These are phyloP conservation scores for Drosophila sechellia DNA, from an alignment of 1,140 invertebrate species.

Conservation along the genomic window DNA sequence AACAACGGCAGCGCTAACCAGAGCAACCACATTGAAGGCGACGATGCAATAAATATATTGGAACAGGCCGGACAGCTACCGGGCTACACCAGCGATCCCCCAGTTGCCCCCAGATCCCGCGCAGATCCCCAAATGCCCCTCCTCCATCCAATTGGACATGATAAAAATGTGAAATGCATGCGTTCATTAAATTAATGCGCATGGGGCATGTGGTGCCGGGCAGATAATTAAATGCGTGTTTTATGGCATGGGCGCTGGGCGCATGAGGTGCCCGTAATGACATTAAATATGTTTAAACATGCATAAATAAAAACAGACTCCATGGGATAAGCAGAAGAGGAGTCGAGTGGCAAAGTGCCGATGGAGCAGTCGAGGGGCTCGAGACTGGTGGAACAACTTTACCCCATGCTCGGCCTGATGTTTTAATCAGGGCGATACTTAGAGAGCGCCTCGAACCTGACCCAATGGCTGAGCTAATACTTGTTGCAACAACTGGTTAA, in stretches of 20 bases:
- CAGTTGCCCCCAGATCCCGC: neutral
- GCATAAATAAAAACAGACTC: constrained; percentile 70
- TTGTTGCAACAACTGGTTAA: constrained; percentile 79
- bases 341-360: neutral
- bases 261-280: constrained; percentile 68
- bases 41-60: constrained; percentile 79
- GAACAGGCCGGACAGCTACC: constrained; percentile 62
- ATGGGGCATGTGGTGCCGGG: constrained; percentile 47
- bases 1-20: constrained; percentile 2
- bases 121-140: neutral
- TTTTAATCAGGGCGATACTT: constrained; percentile 74
- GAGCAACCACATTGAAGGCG: constrained; percentile 27
- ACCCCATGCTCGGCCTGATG: constrained; percentile 53
- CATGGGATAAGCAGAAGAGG: neutral
- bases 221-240: constrained; percentile 81
- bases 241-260: constrained; percentile 58
- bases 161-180: constrained; percentile 75
- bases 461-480: constrained; percentile 51
- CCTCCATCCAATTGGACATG: constrained; percentile 42
- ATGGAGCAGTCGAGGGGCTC: neutral
- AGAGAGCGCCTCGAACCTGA: constrained; percentile 56
- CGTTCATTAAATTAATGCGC: constrained; percentile 80
- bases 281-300: constrained; percentile 84
- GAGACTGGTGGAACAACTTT: constrained; percentile 40
- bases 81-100: constrained; percentile 21